A percentile compares a stretch with the other conserved stretches of the same genome.
Conservation (phyloP, 2,113 vertebrate species). For the Microtus montanus region DNA sequence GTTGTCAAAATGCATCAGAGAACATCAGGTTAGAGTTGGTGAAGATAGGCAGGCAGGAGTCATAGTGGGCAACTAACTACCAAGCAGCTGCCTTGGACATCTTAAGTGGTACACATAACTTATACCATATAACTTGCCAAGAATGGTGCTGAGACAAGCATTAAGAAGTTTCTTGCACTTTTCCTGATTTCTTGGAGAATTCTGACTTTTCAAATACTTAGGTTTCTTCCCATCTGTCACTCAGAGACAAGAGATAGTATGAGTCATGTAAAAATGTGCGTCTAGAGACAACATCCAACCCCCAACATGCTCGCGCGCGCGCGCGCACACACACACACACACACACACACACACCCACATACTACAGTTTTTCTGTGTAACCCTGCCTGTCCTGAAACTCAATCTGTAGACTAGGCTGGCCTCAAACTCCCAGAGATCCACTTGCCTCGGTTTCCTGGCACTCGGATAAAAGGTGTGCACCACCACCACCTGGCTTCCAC, state of each 20-base stretch:
- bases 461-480: neutral
- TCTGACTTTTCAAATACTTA: constrained; percentile 39
- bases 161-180: neutral
- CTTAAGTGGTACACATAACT: neutral
- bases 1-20: constrained; percentile 40
- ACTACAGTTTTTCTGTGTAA: neutral
- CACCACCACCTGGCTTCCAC: neutral
- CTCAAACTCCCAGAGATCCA: neutral
- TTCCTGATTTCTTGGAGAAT: constrained; percentile 47
- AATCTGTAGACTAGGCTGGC: neutral
- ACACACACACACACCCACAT: neutral
- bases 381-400: neutral
- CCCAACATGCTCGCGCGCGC: too few species aligned
- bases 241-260: constrained; percentile 43
- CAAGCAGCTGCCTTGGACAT: neutral
- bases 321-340: too few species aligned
- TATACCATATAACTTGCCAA: neutral
- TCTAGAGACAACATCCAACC: neutral
- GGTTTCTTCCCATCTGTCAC: neutral
- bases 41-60: neutral
- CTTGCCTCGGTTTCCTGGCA: neutral
- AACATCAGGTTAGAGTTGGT: neutral
- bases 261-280: neutral
- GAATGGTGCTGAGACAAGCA: neutral
- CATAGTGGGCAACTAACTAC: neutral